Base-by-base conservation (phyloP, 2,888 invertebrate species). In the Autographa pulchrina region DNA sequence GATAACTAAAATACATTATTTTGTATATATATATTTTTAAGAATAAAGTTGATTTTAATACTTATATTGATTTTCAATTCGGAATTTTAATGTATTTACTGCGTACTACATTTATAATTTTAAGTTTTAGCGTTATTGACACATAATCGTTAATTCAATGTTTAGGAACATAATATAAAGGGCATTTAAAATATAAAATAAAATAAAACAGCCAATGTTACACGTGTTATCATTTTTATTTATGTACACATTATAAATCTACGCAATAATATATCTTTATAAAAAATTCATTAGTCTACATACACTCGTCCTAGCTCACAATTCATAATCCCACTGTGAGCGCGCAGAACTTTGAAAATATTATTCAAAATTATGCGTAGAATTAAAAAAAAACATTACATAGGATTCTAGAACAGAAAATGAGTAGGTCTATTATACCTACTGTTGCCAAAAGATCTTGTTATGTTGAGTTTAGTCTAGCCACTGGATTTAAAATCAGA, bases 201-300 rank as follows among this genome's bases (percentile, higher is more conserved):
- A 80, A 89, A 87, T 85, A 74, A 90, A 90, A 89, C 83, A 83
- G 75, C 38, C 0, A 48, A 65, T 65, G 43, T 64, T 88, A 81
- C 86, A 89, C 89, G 86, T 92, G 88, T 91, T 91, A 91, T 91
- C 77, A 71, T 65, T 80, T 91, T 91, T 91, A 90, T 92, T 92
- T 92, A 91, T 92, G 85, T 92, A 92, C 91, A 92, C 84, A 88
- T 86, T 87, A 86, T 78, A 87, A 88, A 88, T 80, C 87, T 90
- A 90, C 82, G 73, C 82, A 85, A 85, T 88, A 85, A 88, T 88
- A 89, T 86, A 89, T 90, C 83, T 91, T 87, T 89, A 89, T 90
- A 89, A 89, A n/a, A 90, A 89, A 89, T 82, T 82, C 75, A 83
- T 88, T 87, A 85, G 72, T 80, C 85, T 87, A 85, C 81, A 78